A percentile compares a stretch with the other conserved stretches of the same genome.
These are phyloP conservation scores for Gadopsis marmoratus DNA, from an alignment of 2,797 vertebrate species.

Conservation along the genomic window DNA sequence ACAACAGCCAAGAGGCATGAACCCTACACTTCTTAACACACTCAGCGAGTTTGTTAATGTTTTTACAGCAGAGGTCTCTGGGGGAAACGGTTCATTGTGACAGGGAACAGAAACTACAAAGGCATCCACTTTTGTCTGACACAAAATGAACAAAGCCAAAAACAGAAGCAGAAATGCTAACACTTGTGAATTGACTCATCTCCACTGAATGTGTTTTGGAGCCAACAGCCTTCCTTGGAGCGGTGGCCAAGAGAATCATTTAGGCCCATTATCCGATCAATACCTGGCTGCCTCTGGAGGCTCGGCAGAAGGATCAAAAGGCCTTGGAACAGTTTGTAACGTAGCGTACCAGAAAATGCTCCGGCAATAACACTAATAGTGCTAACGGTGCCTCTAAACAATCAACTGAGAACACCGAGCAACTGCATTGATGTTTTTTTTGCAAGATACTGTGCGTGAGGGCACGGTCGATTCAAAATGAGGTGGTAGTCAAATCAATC, in stretches of 20 bases:
- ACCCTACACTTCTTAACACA: background rate
- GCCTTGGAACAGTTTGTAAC: slow-evolving; percentile 52
- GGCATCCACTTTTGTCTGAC: slow-evolving; percentile 56
- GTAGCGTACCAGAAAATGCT: slow-evolving; percentile 59
- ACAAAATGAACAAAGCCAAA: slow-evolving; percentile 60
- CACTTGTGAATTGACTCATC: slow-evolving; percentile 72
- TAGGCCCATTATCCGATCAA: slow-evolving; percentile 77
- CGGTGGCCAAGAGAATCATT: slow-evolving; percentile 66
- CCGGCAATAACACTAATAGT: slow-evolving; percentile 66
- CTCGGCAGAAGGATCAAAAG: slow-evolving; percentile 63
- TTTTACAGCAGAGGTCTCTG: slow-evolving; percentile 43
- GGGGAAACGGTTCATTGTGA: slow-evolving; percentile 54
- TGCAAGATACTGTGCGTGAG: slow-evolving; percentile 11
- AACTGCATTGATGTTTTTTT: slow-evolving; percentile 32
- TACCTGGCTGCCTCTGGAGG: slow-evolving; percentile 69
- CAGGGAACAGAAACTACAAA: slow-evolving; percentile 78
- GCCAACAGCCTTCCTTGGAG: slow-evolving; percentile 53
- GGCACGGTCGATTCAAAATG: slow-evolving; percentile 22
- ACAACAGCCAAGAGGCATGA: background rate
- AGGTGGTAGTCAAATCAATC: slow-evolving; percentile 39
- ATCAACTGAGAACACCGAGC: slow-evolving; percentile 36
- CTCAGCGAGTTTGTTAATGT: slow-evolving; percentile 25
- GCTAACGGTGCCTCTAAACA: slow-evolving; percentile 46
- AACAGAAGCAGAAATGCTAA: slow-evolving; percentile 67
- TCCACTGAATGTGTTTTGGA: slow-evolving; percentile 65